Base-by-base conservation (phyloP, 2,888 invertebrate species). In the Dolomedes plantarius region DNA sequence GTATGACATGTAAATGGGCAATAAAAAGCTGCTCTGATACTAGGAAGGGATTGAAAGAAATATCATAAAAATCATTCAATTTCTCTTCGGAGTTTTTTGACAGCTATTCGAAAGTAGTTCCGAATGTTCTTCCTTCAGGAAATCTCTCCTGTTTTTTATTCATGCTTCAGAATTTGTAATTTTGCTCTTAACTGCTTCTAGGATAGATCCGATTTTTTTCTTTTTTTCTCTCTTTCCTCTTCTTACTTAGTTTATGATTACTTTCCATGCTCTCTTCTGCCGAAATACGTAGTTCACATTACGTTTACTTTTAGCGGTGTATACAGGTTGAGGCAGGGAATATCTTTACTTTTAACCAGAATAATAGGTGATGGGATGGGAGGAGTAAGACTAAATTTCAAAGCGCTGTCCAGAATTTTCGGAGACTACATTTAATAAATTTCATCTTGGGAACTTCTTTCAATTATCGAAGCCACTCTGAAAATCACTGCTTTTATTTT, bases 1-100 rank as follows among this genome's bases (percentile, higher is more conserved):
- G 36, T 76, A 85, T 85, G 83, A 85, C 83, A 85, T 85, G 83
- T 73, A 85, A 85, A 85, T 85, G 83, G 83, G 83, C 83, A 85
- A 85, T 85, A 85, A 85, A 85, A 85, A 19, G 72, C 41, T 28
- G 41, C 62, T 32, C 64, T 50, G 82, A 82, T 82, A 82, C 68
- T 75, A 50, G 31, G 41, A 69, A 76, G 46, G 68, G 68, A 67
- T 27, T 72, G 72, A 65, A 28, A 77, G 77, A 77, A 85, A 85
- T 77, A 72, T 77, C 83, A 85, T 85, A 85, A 85, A 83, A 85
- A 85, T 85, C 77, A 85, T 85, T 85, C 83, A 85, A 85, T 85
- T 85, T 85, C 83, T 72, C 65, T 72, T 67, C 56, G 31, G 67
- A 67, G 23, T 77, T 80, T 82, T 82, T 83, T 83, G 82, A 83